A percentile compares a stretch with the other conserved stretches of the same genome.
Conservation (phyloP, 2,113 vertebrate species). For the Pelecanus crispus region DNA sequence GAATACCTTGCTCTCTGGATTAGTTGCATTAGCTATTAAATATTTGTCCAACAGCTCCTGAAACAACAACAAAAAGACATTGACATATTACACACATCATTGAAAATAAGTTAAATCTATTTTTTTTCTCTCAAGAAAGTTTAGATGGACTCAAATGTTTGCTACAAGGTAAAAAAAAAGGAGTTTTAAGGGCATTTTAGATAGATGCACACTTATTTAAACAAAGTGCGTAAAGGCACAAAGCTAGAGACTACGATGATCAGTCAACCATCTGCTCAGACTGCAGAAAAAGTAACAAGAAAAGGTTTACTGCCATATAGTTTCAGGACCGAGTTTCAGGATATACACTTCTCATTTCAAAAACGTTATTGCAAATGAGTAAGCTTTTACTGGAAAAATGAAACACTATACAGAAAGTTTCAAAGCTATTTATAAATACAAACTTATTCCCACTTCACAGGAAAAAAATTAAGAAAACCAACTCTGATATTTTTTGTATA, state of each 20-base stretch:
- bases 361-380: neutral
- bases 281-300: neutral
- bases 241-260: neutral
- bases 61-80: slow-evolving; percentile 16
- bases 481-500: neutral
- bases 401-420: neutral
- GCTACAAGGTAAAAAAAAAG: neutral
- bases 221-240: neutral
- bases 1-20: slow-evolving; percentile 93
- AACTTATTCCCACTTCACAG: neutral
- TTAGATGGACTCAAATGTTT: neutral
- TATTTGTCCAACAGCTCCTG: slow-evolving; percentile 85
- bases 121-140: neutral
- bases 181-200: neutral
- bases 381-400: neutral
- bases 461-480: neutral
- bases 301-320: neutral
- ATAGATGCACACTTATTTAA: neutral
- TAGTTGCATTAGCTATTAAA: slow-evolving; percentile 87
- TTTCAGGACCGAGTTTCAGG: neutral
- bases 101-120: neutral
- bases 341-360: neutral
- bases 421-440: neutral
- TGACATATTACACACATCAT: neutral
- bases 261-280: neutral